Conservation (phyloP, 1,140 invertebrate species). For the Homalodisca vitripennis region DNA sequence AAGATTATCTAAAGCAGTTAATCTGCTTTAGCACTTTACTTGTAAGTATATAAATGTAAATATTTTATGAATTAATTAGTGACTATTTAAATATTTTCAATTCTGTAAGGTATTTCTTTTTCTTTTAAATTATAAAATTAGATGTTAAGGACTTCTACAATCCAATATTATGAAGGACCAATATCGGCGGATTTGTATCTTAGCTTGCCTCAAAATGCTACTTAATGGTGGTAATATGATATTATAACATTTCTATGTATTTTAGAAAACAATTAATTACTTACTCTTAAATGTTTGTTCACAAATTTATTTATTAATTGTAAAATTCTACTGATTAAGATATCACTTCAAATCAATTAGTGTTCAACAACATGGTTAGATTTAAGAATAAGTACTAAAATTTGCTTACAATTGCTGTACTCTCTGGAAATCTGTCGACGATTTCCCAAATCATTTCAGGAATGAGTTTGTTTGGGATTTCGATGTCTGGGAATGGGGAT, state of each 20-base stretch:
- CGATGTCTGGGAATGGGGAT: conserved; percentile 51
- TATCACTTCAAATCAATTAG: neutral
- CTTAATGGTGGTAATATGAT: neutral
- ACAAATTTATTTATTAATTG: neutral
- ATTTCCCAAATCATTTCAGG: conserved; percentile 64
- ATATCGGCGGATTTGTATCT: too few species aligned
- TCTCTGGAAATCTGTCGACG: conserved; percentile 58
- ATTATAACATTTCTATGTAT: neutral
- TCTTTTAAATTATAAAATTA: too few species aligned
- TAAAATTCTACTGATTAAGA: neutral
- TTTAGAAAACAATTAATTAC: neutral
- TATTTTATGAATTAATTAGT: too few species aligned
- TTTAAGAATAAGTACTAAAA: neutral
- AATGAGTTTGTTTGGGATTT: conserved; percentile 55
- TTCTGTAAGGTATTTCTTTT: too few species aligned
- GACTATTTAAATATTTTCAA: too few species aligned
- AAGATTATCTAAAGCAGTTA: too few species aligned
- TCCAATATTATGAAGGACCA: too few species aligned
- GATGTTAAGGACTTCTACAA: too few species aligned
- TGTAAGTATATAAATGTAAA: too few species aligned
- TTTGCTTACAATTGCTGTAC: conserved; percentile 58
- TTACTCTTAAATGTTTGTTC: neutral
- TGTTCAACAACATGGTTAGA: neutral
- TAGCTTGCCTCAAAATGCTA: too few species aligned
- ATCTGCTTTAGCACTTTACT: too few species aligned